A percentile compares a stretch with the other conserved stretches of the same genome.
Evolutionary conservation across 2,888 invertebrate species (phyloP).

Genomic region (Philonicus albiceps): DNA sequence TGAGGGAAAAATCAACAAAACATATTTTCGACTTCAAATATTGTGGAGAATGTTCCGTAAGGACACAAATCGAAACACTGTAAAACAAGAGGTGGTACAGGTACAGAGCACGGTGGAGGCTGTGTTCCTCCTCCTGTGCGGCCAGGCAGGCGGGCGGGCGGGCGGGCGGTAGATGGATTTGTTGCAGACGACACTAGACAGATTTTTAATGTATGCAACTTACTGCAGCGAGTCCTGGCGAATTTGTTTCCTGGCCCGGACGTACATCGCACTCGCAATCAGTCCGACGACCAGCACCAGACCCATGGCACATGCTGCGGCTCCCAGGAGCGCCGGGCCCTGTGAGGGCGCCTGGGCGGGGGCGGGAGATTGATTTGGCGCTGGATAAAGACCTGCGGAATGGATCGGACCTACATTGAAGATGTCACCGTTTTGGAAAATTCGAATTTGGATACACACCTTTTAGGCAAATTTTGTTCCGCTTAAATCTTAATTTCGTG

Average conservation of each 20-base stretch:
- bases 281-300: conserved; percentile 60
- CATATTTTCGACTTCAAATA: conserved; percentile 44
- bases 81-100: background rate
- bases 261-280: conserved; percentile 63
- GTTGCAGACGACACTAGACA: conserved; percentile 12
- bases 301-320: conserved; percentile 81
- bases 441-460: conserved; percentile 63
- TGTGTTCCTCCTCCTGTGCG: background rate
- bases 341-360: conserved; percentile 72
- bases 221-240: conserved; percentile 62
- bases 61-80: background rate
- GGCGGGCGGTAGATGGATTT: background rate
- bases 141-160: background rate
- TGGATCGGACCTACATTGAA: conserved; percentile 31
- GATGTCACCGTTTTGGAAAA: conserved; percentile 17
- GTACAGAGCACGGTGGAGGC: background rate
- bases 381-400: conserved; percentile 64
- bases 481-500: conserved; percentile 77
- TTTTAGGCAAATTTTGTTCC: conserved; percentile 88
- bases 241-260: conserved; percentile 62
- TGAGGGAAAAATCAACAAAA: conserved; percentile 43
- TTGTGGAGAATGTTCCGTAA: conserved; percentile 2
- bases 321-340: conserved; percentile 78
- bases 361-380: conserved; percentile 75
- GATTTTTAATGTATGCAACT: conserved; percentile 52